Evolutionary conservation across 2,797 vertebrate genomes (phyloP), one percentile per base, ranked within the genome.

Genomic region (Synanceia verrucosa): DNA sequence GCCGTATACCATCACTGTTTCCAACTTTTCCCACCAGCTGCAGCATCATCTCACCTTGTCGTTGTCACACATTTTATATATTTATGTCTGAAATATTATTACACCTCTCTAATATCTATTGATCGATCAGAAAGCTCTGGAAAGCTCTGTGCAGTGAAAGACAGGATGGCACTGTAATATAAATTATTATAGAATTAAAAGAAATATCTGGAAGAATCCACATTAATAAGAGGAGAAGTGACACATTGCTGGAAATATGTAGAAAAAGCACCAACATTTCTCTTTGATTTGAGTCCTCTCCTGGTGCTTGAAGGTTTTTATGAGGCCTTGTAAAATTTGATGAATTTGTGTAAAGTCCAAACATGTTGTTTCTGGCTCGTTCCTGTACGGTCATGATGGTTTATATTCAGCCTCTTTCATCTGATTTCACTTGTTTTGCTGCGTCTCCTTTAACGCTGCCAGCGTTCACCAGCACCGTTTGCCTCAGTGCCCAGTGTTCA

Each of bases 381-480:
- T 43, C 43, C 47, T 71, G 59, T 63, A 48, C 39, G 58, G 51
- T 52, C 39, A 29, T 65, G 52, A 65, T 67, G 14, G 59, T 71
- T 36, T 47, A 36, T 50, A 37, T 56, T 41, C 21, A 46, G 31
- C 37, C 26, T 62, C 34, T 50, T 75, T 73, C 5, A 23, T 62
- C 73, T 76, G 16, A 43, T 57, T 82, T 71, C n/a, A 34, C 53
- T 50, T 60, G 51, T 47, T 77, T 70, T 55, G 37, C 12, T 33
- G 33, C 47, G n/a, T 3, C 2, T 48, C 61, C 21, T 48, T 29
- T 41, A n/a, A n/a, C n/a, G n/a, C n/a, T n/a, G n/a, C 39, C 24
- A 6, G 19, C n/a, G 24, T 51, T 37, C 6, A 6, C n/a, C 59
- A 70, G 26, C 26, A 61, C 23, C 21, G 44, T 47, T 37, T 53